Evolutionary conservation across 2,113 vertebrate species (phyloP).

Genomic region (Ramphastos sulfuratus): DNA sequence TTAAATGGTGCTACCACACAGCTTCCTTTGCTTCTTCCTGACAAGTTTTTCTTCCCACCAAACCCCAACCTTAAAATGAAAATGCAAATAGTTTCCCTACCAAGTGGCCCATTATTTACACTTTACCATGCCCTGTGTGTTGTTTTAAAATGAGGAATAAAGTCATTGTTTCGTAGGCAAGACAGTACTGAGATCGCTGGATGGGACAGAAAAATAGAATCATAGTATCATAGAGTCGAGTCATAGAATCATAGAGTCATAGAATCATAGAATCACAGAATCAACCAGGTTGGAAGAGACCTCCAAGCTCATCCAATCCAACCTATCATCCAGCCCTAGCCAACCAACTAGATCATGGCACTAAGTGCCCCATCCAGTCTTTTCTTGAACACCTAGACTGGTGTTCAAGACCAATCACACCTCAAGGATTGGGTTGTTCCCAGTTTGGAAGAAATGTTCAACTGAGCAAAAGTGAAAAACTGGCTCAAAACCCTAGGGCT

Average conservation of each 20-base stretch:
- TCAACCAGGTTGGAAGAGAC: no score
- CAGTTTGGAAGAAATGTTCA: neutral
- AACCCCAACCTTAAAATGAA: neutral
- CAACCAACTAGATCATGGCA: no score
- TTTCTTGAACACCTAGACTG: no score
- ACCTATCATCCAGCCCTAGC: no score
- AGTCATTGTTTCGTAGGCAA: neutral
- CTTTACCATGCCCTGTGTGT: neutral
- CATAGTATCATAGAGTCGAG: no score
- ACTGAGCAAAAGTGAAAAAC: neutral
- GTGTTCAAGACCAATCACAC: no score
- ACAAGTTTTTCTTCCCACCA: neutral
- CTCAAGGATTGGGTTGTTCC: neutral
- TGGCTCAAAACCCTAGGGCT: neutral
- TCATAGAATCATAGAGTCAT: no score
- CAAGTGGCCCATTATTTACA: neutral
- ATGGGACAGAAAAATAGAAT: neutral
- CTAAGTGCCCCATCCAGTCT: no score
- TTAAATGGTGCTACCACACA: neutral
- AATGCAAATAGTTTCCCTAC: neutral
- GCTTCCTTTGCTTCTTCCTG: slow-evolving; percentile 1
- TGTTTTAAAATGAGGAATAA: neutral
- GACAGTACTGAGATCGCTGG: neutral
- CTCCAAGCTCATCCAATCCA: no score
- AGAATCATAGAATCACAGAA: no score